Percentiles rank a stretch among this genome's conserved stretches.
Evolutionary conservation across 37 sponge, comb jelly and placozoan species (phyloP).

Genomic region (Cliona cf. orientalis): DNA sequence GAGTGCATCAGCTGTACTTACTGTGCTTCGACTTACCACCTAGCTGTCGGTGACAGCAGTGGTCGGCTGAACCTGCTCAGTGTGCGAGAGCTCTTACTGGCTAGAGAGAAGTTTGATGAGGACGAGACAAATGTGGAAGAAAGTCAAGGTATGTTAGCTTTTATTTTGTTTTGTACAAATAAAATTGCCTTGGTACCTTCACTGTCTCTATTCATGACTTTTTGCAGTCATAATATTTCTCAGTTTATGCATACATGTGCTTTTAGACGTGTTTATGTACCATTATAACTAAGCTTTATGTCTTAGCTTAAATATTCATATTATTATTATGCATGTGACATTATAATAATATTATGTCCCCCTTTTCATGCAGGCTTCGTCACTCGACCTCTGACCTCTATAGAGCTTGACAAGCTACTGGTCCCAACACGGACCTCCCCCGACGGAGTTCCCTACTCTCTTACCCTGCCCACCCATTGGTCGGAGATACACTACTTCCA

Average conservation of each 20-base stretch:
- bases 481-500: constrained; percentile 40
- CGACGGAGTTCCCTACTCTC: constrained; percentile 19
- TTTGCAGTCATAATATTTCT: not conserved
- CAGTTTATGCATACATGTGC: no score
- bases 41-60: constrained; percentile 1
- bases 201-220: not conserved
- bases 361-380: no score
- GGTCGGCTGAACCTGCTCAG: not conserved
- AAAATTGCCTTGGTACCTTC: not conserved
- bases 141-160: not conserved
- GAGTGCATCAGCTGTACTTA: constrained; percentile 2
- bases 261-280: no score
- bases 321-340: no score
- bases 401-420: constrained; percentile 24
- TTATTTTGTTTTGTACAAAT: not conserved
- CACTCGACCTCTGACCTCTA: not conserved
- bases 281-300: no score
- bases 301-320: no score
- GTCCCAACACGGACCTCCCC: constrained; percentile 18
- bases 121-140: not conserved
- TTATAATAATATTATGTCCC: no score
- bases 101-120: not conserved
- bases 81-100: not conserved
- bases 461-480: constrained; percentile 29
- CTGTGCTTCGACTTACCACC: constrained; percentile 12